Conservation (phyloP, 2,113 vertebrate genomes). For the Scytalopus superciliaris region DNA sequence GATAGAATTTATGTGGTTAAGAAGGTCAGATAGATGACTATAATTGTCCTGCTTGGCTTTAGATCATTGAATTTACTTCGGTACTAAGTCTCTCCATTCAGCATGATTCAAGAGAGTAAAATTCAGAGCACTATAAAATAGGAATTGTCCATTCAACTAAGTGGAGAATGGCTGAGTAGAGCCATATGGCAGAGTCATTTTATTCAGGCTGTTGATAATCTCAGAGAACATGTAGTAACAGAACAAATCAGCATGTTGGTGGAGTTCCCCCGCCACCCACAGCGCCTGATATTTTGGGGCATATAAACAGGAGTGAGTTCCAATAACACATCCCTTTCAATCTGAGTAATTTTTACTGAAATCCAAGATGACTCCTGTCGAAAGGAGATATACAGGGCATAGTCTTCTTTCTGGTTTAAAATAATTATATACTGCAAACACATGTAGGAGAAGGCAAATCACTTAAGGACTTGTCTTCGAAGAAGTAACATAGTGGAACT, state of each 20-base stretch:
- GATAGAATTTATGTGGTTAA: not conserved
- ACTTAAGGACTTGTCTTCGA: not conserved
- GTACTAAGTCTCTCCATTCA: not conserved
- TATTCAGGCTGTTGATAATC: slow-evolving; percentile 30
- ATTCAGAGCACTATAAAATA: not conserved
- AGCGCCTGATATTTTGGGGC: slow-evolving; percentile 35
- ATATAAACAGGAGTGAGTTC: slow-evolving; percentile 45
- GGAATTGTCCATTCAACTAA: slow-evolving; percentile 24
- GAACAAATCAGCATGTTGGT: slow-evolving; percentile 49
- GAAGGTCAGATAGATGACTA: not conserved
- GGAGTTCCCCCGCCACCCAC: slow-evolving; percentile 58
- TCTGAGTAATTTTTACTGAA: slow-evolving; percentile 47
- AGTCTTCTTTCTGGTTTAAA: slow-evolving; percentile 7
- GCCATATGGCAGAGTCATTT: slow-evolving; percentile 58
- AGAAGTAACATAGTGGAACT: not conserved
- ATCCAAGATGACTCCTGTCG: not conserved
- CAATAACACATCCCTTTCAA: slow-evolving; percentile 43
- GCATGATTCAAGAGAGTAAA: slow-evolving; percentile 3
- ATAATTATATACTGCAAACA: not conserved
- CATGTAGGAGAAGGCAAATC: not conserved
- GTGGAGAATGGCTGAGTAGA: slow-evolving; percentile 8
- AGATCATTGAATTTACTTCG: not conserved
- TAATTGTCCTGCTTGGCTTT: not conserved
- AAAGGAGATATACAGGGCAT: not conserved
- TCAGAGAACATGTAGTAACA: slow-evolving; percentile 69